phyloP scores from a whole-genome alignment of 2,888 invertebrate genomes.

The Myopa tessellatipennis region DNA sequence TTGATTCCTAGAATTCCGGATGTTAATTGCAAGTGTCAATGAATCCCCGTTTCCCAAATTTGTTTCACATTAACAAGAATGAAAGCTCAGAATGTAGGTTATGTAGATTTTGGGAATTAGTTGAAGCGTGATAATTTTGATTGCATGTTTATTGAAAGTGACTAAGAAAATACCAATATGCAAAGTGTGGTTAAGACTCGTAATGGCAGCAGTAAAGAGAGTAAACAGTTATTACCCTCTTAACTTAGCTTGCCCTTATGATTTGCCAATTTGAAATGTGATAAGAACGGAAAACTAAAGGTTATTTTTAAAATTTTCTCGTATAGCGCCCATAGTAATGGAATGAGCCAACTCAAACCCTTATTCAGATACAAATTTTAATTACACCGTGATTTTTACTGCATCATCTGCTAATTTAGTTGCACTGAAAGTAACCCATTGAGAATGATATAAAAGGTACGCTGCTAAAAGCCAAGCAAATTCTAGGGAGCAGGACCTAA shows the following conservation, averaged over 20 bases:
- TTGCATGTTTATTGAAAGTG: neutral
- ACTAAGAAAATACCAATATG: neutral
- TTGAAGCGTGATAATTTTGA: neutral
- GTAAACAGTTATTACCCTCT: too few relatives aligned
- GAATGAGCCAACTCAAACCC: neutral
- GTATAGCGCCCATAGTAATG: too few relatives aligned
- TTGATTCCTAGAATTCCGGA: slow-evolving; percentile 12
- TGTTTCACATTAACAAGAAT: neutral
- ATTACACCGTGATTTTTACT: neutral
- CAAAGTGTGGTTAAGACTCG: neutral
- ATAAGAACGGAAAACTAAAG: too few relatives aligned
- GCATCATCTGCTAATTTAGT: slow-evolving; percentile 14
- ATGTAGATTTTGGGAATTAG: neutral
- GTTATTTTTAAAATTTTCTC: too few relatives aligned
- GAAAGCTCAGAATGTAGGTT: slow-evolving; percentile 25
- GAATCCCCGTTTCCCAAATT: slow-evolving; percentile 13
- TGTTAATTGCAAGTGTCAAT: slow-evolving; percentile 29
- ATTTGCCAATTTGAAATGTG: neutral
- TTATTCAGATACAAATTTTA: neutral
- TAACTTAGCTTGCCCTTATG: too few relatives aligned
- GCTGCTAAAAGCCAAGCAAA: neutral
- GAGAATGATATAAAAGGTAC: neutral
- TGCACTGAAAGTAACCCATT: neutral
- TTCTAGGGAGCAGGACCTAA: neutral
- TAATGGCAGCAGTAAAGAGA: too few relatives aligned